Base-by-base conservation (phyloP, 1,140 invertebrate genomes). In the Diachasma alloeum region DNA sequence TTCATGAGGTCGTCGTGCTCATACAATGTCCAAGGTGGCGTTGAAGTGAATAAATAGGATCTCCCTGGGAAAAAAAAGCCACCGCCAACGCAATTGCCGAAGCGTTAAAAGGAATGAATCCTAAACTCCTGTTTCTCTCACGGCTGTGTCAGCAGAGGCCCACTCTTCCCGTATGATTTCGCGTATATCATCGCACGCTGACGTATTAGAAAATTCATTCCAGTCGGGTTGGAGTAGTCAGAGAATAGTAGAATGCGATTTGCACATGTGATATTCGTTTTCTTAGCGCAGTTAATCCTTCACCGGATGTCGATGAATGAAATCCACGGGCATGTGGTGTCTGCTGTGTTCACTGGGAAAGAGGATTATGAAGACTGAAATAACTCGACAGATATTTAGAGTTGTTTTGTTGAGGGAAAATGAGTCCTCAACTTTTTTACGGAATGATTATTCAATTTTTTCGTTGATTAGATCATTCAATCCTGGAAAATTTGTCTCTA, bases 271-370 rank as follows among this genome's bases (percentile, higher is more conserved):
- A 63, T 63, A 63, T 63, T 53, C 6, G 8, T 26, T 31, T 63
- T 31, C 19, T 63, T 26, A 13, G 4, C 59, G 19, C 59, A 31
- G 13, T 68, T 39, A 68, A 37, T 37, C n/a, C 31, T 17, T 37
- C 36, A 68, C 66, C 66, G 66, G 66, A 68, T 68, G 66, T 68
- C 66, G 17, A 68, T 68, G 31, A 17, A 63, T 63, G 59, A 63
- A 63, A 63, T 63, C 59, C 59, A 59, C 53, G n/a, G 31, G 31
- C 2, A 31, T 19, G 19, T 22, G 24, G 22, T 63, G 59, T 17
- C 39, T 42, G 39, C 9, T 42, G 39, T 10, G 39, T 42, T 42
- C 39, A 42, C 39, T 31, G 31, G 31, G 31, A 42, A 9, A 42
- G 39, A 42, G 39, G 39, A 42, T 42, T 42, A 42, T 13, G 13